phyloP scores from a whole-genome alignment of 1,140 invertebrate species.

The Drosophila yakuba region DNA sequence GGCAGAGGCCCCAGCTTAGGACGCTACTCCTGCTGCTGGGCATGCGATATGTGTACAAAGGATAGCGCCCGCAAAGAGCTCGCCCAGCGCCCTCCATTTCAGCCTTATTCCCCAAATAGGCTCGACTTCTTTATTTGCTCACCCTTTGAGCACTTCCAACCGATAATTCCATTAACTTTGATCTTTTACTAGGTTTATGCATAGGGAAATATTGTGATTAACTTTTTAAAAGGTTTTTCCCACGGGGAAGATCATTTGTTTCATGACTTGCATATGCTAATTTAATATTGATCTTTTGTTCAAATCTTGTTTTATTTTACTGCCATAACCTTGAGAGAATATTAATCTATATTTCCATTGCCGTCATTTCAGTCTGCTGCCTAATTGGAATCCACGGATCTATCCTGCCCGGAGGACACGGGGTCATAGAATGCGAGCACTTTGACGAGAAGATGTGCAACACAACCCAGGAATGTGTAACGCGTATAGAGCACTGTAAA shows the following conservation, averaged over 20 bases:
- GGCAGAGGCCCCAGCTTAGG: constrained; percentile 16
- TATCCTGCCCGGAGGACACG: constrained; percentile 66
- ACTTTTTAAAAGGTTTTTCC: too few relatives aligned
- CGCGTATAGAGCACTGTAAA: constrained; percentile 60
- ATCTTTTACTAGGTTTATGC: constrained; percentile 2
- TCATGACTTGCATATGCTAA: not conserved
- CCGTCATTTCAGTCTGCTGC: constrained; percentile 25
- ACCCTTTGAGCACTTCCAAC: constrained; percentile 7
- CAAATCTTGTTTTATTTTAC: too few relatives aligned
- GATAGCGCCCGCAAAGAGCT: constrained; percentile 46
- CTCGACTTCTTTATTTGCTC: constrained; percentile 16
- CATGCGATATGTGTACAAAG: constrained; percentile 63
- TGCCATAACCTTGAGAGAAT: too few relatives aligned
- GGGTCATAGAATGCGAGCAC: constrained; percentile 70
- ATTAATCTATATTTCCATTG: not conserved
- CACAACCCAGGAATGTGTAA: constrained; percentile 40
- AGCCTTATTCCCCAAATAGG: constrained; percentile 23
- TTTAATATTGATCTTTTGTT: too few relatives aligned
- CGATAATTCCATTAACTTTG: constrained; percentile 46
- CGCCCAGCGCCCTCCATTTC: not conserved
- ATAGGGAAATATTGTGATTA: too few relatives aligned
- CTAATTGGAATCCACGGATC: constrained; percentile 39
- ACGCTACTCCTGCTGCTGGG: constrained; percentile 15
- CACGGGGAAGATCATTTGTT: not conserved
- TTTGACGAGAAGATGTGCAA: constrained; percentile 74